Percentiles rank a stretch among this genome's conserved stretches.
phyloP scores from a whole-genome alignment of 1,140 invertebrate genomes.

The Melitaea cinxia region DNA sequence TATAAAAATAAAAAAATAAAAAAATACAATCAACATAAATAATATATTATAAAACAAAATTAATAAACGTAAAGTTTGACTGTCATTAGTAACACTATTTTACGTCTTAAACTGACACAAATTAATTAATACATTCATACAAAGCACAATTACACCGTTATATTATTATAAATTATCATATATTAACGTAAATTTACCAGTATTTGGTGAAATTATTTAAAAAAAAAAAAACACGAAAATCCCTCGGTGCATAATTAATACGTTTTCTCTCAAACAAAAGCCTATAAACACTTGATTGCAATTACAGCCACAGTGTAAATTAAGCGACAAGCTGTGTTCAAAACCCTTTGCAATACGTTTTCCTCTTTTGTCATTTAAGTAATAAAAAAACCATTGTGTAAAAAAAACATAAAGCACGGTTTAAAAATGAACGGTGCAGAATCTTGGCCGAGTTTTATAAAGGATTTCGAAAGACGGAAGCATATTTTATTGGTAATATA shows the following conservation, averaged over 20 bases:
- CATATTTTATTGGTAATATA: constrained; percentile 30
- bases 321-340: background rate
- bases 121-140: too few relatives aligned
- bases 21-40: too few relatives aligned
- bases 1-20: too few relatives aligned
- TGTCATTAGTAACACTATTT: too few relatives aligned
- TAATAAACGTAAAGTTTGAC: too few relatives aligned
- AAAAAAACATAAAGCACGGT: background rate
- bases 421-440: constrained; percentile 9
- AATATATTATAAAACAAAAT: too few relatives aligned
- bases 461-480: constrained; percentile 44
- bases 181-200: too few relatives aligned
- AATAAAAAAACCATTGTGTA: background rate
- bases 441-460: constrained; percentile 30
- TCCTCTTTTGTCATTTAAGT: background rate
- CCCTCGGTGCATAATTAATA: background rate
- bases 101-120: too few relatives aligned
- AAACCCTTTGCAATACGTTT: background rate
- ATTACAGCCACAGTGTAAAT: background rate
- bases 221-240: background rate
- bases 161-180: too few relatives aligned
- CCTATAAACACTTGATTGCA: background rate
- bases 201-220: too few relatives aligned
- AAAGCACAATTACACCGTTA: too few relatives aligned
- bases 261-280: background rate